These are phyloP conservation scores for Fringilla coelebs DNA, from an alignment of 2,797 vertebrate genomes.

Conservation along the genomic window DNA sequence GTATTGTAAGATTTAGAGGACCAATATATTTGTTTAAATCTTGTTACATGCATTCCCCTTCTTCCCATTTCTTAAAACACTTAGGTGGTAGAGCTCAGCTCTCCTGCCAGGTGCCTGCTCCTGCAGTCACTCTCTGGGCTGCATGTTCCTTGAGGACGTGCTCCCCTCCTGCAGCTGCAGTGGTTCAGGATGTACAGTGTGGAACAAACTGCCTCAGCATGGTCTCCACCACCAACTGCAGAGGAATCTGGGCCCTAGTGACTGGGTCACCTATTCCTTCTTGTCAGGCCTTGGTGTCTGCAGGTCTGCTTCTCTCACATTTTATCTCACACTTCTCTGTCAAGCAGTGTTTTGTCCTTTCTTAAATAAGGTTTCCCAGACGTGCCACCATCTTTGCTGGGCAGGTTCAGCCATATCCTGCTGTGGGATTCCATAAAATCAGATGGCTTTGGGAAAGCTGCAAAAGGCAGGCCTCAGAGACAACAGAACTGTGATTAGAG, in stretches of 20 bases:
- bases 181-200: background rate
- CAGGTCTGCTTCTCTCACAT: background rate
- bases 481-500: too few species aligned
- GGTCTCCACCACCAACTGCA: rapidly evolving
- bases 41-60: background rate
- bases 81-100: background rate
- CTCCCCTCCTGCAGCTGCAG: background rate
- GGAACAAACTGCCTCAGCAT: background rate
- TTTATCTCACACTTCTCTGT: background rate
- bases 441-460: too few species aligned
- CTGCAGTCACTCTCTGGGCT: background rate
- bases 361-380: background rate
- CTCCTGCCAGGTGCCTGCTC: background rate
- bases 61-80: background rate
- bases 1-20: slow-evolving; percentile 7
- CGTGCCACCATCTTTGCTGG: rapidly evolving
- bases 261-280: background rate
- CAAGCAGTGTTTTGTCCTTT: background rate
- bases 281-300: background rate
- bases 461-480: too few species aligned
- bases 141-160: background rate
- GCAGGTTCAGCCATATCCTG: background rate
- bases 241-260: rapidly evolving
- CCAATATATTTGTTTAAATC: background rate
- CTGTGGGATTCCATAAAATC: too few species aligned